These are phyloP conservation scores for Rhyacichthys aspro DNA, from an alignment of 2,797 vertebrate species.

Conservation along the genomic window DNA sequence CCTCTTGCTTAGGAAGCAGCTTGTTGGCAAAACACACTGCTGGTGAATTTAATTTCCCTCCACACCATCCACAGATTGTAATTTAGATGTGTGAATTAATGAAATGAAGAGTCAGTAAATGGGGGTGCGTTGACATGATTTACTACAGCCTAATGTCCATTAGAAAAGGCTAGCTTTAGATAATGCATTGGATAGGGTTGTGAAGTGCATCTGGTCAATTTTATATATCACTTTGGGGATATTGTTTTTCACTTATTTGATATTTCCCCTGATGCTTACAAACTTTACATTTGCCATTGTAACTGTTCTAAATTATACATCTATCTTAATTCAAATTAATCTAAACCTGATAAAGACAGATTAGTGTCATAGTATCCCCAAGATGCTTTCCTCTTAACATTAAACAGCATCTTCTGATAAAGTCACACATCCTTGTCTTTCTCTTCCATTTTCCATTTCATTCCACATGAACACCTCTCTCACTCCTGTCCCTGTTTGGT, in stretches of 20 bases:
- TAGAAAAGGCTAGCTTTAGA: slow-evolving; percentile 26
- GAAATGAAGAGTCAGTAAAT: slow-evolving; percentile 51
- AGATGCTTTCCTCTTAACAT: slow-evolving; percentile 7
- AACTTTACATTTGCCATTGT: not conserved
- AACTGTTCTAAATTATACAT: not conserved
- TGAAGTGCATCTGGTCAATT: slow-evolving; percentile 9
- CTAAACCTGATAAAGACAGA: too few species aligned
- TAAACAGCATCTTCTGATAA: slow-evolving; percentile 14
- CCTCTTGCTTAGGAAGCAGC: slow-evolving; percentile 11
- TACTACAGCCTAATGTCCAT: slow-evolving; percentile 47
- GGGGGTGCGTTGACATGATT: slow-evolving; percentile 56
- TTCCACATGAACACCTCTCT: slow-evolving; percentile 39
- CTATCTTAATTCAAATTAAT: not conserved
- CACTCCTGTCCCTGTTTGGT: slow-evolving; percentile 5
- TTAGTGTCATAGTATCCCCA: not conserved
- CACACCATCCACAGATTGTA: slow-evolving; percentile 50
- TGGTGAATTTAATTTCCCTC: slow-evolving; percentile 33
- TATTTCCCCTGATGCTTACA: not conserved
- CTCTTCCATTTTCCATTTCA: slow-evolving; percentile 28
- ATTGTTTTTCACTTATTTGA: too few species aligned
- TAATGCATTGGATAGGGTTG: slow-evolving; percentile 40
- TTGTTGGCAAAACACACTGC: slow-evolving; percentile 22
- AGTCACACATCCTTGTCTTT: slow-evolving; percentile 10
- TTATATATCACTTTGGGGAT: not conserved
- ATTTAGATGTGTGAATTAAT: slow-evolving; percentile 61